Evolutionary conservation across 2,888 invertebrate species (phyloP).

Genomic region (Linnaemya tessellans): DNA sequence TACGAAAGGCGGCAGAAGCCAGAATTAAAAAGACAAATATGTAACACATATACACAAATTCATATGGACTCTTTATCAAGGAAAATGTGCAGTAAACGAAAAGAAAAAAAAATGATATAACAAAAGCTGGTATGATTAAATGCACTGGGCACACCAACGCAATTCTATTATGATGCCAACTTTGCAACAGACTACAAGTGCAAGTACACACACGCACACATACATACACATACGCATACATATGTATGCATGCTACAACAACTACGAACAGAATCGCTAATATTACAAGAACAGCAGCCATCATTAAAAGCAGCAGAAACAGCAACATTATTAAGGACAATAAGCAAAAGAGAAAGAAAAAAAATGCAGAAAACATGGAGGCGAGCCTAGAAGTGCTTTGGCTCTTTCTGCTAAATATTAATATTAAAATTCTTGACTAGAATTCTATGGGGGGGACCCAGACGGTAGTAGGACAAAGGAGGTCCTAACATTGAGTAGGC

Average conservation of each 20-base stretch:
- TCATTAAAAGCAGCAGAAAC: neutral
- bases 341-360: neutral
- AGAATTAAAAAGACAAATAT: slow-evolving; percentile 46
- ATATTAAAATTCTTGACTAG: too few relatives aligned
- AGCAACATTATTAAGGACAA: slow-evolving; percentile 51
- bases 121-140: slow-evolving; percentile 66
- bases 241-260: neutral
- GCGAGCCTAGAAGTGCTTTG: neutral
- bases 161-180: slow-evolving; percentile 59
- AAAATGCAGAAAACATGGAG: neutral
- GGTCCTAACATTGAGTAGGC: too few relatives aligned
- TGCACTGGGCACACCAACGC: slow-evolving; percentile 65
- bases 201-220: neutral
- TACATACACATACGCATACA: too few relatives aligned
- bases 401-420: neutral
- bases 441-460: too few relatives aligned
- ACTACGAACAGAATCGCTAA: slow-evolving; percentile 5
- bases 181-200: slow-evolving; percentile 34
- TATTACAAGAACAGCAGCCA: slow-evolving; percentile 26
- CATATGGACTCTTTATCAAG: slow-evolving; percentile 8
- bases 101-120: slow-evolving; percentile 41
- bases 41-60: slow-evolving; percentile 33
- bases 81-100: slow-evolving; percentile 53
- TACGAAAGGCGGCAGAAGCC: slow-evolving; percentile 8
- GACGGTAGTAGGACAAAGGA: too few relatives aligned